These are phyloP conservation scores for Pseudomyrmex dendroicus DNA, from an alignment of 1,140 invertebrate species.

Conservation along the genomic window DNA sequence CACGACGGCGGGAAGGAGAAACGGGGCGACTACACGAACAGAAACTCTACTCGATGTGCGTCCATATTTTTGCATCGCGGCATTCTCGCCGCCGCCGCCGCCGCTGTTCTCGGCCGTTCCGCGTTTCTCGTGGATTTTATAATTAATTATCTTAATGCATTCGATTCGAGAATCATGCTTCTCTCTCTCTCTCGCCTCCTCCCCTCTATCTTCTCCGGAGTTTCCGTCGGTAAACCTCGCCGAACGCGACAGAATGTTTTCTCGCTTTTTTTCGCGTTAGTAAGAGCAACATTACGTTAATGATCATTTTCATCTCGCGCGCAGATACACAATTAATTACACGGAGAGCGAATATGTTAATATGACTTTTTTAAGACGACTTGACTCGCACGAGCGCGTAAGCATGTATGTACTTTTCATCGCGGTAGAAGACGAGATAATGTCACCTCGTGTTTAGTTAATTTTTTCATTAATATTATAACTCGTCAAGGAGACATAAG, in stretches of 20 bases:
- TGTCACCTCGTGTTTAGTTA: slow-evolving; percentile 33
- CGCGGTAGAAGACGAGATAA: slow-evolving; percentile 5
- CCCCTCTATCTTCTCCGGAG: slow-evolving; percentile 24
- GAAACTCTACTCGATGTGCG: slow-evolving; percentile 73
- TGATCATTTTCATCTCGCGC: slow-evolving; percentile 57
- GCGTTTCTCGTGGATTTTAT: slow-evolving; percentile 68
- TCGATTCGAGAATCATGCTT: slow-evolving; percentile 65
- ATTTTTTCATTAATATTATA: slow-evolving; percentile 23
- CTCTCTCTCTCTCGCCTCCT: neutral
- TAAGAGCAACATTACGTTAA: slow-evolving; percentile 58
- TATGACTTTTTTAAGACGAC: slow-evolving; percentile 25
- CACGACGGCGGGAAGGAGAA: slow-evolving; percentile 39
- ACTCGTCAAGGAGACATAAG: neutral
- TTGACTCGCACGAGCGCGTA: slow-evolving; percentile 18
- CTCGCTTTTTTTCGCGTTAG: slow-evolving; percentile 50
- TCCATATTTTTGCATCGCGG: slow-evolving; percentile 69
- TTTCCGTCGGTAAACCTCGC: slow-evolving; percentile 49
- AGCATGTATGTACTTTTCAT: slow-evolving; percentile 5
- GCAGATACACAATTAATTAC: slow-evolving; percentile 52
- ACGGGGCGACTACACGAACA: slow-evolving; percentile 68
- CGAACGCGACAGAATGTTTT: slow-evolving; percentile 54
- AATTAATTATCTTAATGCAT: slow-evolving; percentile 79
- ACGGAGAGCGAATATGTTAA: slow-evolving; percentile 39
- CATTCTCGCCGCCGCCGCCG: neutral
- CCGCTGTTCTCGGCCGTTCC: slow-evolving; percentile 16